Percentiles rank a stretch among this genome's conserved stretches.
These are phyloP conservation scores for Dasysyrphus tricinctus DNA, from an alignment of 2,888 invertebrate genomes.

Conservation along the genomic window DNA sequence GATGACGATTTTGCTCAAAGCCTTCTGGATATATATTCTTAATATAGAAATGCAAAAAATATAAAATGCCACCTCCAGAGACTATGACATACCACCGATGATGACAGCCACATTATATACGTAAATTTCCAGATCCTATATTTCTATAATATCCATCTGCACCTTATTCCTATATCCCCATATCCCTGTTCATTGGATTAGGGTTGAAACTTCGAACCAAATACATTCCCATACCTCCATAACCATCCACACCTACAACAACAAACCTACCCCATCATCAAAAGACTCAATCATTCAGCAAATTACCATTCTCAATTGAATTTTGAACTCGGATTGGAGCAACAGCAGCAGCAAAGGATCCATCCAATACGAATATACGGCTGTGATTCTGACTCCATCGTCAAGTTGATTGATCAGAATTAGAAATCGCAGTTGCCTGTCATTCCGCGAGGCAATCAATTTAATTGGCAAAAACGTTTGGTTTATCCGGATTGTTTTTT, in stretches of 20 bases:
- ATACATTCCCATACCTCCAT: slow-evolving; percentile 22
- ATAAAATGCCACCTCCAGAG: slow-evolving; percentile 33
- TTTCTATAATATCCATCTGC: neutral
- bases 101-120: slow-evolving; percentile 17
- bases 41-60: slow-evolving; percentile 14
- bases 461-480: slow-evolving; percentile 61
- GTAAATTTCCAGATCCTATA: neutral
- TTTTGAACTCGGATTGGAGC: slow-evolving; percentile 33
- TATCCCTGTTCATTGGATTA: slow-evolving; percentile 1
- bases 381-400: slow-evolving; percentile 30
- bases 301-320: slow-evolving; percentile 55
- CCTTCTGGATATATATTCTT: neutral
- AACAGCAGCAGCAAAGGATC: slow-evolving; percentile 11
- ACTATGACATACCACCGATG: slow-evolving; percentile 12
- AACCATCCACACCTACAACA: slow-evolving; percentile 6
- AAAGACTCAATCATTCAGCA: slow-evolving; percentile 56
- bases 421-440: slow-evolving; percentile 52
- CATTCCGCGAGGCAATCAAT: slow-evolving; percentile 62
- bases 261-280: slow-evolving; percentile 19
- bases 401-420: slow-evolving; percentile 62
- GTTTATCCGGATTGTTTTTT: slow-evolving; percentile 26
- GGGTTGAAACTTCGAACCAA: slow-evolving; percentile 25
- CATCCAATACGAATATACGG: neutral
- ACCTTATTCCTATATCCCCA: neutral
- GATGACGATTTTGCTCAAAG: neutral